Evolutionary conservation across 2,797 vertebrate genomes (phyloP).

Genomic region (Schizothorax lantsangensis): DNA sequence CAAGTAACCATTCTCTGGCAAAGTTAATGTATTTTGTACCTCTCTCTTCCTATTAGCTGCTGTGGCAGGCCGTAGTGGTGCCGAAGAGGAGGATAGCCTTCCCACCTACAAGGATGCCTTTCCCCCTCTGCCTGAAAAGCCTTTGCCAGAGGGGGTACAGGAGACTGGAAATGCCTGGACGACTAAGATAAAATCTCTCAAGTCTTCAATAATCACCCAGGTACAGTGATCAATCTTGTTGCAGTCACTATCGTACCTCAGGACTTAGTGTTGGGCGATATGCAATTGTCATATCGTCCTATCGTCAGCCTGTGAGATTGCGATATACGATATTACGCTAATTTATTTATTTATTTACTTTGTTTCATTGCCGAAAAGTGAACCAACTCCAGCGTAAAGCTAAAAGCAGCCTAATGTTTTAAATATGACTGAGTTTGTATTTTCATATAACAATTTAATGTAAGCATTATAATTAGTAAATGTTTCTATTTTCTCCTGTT

Average conservation of each 20-base stretch:
- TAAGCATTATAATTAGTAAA: no score
- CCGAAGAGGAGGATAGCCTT: conserved; percentile 93
- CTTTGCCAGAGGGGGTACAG: conserved; percentile 87
- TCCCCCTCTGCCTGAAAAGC: conserved; percentile 97
- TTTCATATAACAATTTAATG: neutral
- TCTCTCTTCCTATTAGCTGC: conserved; percentile 59
- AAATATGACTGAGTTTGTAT: neutral
- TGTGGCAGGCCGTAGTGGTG: conserved; percentile 84
- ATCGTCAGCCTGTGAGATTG: neutral
- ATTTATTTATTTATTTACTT: neutral
- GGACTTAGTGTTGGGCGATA: neutral
- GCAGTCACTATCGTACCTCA: neutral
- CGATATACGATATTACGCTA: neutral
- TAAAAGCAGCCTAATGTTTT: neutral
- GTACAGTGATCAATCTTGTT: conserved; percentile 66
- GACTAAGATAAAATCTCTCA: conserved; percentile 93
- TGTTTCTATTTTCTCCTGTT: no score
- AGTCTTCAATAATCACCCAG: conserved; percentile 99
- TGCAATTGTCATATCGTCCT: neutral
- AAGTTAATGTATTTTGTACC: conserved; percentile 42
- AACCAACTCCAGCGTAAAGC: neutral
- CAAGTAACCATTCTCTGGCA: conserved; percentile 44
- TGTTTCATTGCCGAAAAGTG: neutral
- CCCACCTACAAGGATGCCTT: conserved; percentile 99
- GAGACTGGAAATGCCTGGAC: conserved; percentile 93